A percentile compares a stretch with the other conserved stretches of the same genome.
These are phyloP conservation scores for Calameuta idolon DNA, from an alignment of 2,888 invertebrate genomes.

Conservation along the genomic window DNA sequence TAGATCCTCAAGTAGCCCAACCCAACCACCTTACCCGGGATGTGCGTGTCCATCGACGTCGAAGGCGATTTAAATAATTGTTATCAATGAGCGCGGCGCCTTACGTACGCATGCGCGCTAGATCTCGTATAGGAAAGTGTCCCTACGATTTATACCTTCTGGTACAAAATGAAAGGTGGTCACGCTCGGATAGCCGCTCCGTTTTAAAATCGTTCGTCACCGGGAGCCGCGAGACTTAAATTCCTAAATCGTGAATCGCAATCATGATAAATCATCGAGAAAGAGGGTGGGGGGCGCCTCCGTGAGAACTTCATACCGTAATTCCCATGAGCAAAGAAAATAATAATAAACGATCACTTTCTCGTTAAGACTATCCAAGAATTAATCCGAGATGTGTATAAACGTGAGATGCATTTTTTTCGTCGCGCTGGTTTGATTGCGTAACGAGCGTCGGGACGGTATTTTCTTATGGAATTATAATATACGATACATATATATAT, in stretches of 20 bases:
- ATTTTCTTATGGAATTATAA: neutral
- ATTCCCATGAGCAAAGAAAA: neutral
- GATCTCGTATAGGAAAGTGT: neutral
- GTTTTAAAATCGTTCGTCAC: neutral
- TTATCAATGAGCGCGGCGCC: slow-evolving; percentile 23
- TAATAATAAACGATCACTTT: neutral
- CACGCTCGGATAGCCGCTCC: neutral
- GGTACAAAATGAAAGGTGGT: neutral
- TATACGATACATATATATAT: neutral
- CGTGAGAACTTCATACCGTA: neutral
- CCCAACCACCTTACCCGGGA: slow-evolving; percentile 17
- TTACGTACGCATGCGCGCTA: neutral
- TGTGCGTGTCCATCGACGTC: slow-evolving; percentile 17
- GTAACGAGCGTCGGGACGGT: neutral
- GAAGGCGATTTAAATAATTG: slow-evolving; percentile 34
- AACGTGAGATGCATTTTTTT: neutral
- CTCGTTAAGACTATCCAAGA: neutral
- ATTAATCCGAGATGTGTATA: neutral
- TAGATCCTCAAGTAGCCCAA: neutral
- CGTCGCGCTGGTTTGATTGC: too few relatives aligned
- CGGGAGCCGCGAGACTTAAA: neutral
- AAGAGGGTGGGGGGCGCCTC: too few relatives aligned
- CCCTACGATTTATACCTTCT: neutral
- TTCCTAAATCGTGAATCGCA: neutral
- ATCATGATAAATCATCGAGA: neutral